phyloP scores from a whole-genome alignment of 1,140 invertebrate species.

The Steinernema feltiae region DNA sequence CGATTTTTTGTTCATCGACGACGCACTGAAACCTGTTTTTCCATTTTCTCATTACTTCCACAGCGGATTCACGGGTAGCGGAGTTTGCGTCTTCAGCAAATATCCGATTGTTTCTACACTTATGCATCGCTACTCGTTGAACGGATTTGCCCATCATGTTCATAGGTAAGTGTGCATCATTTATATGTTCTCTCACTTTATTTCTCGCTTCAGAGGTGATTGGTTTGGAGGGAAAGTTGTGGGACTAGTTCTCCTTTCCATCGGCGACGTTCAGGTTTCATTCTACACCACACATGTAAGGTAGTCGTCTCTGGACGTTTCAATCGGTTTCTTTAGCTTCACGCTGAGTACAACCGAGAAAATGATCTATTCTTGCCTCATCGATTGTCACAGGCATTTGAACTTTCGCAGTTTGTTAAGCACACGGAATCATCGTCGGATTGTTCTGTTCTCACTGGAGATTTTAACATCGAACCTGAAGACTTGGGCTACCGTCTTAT shows the following conservation, averaged over 20 bases:
- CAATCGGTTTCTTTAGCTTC: conserved; percentile 65
- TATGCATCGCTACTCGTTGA: conserved; percentile 85
- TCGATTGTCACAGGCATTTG: conserved; percentile 80
- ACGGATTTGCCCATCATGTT: conserved; percentile 91
- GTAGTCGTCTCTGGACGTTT: too few relatives aligned
- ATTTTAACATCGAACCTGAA: conserved; percentile 80
- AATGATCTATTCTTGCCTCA: conserved; percentile 84
- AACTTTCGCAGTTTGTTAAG: conserved; percentile 84
- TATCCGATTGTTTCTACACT: conserved; percentile 79
- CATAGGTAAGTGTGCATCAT: conserved; percentile 59
- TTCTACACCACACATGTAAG: conserved; percentile 84
- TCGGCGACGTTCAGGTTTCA: conserved; percentile 69
- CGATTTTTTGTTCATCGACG: conserved; percentile 65
- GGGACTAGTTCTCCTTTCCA: conserved; percentile 73
- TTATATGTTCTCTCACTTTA: conserved; percentile 7
- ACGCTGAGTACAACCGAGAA: conserved; percentile 82
- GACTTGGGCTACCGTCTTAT: conserved; percentile 73
- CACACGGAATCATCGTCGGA: conserved; percentile 73
- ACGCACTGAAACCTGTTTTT: conserved; percentile 65
- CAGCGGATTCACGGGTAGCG: conserved; percentile 75
- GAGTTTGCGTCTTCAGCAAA: conserved; percentile 80
- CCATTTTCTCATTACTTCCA: conserved; percentile 86
- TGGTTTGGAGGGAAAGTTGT: conserved; percentile 97
- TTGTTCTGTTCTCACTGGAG: conserved; percentile 77
- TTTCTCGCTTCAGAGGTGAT: conserved; percentile 71